Base-by-base conservation (phyloP, 2,888 invertebrate species). In the Argyresthia albistria region DNA sequence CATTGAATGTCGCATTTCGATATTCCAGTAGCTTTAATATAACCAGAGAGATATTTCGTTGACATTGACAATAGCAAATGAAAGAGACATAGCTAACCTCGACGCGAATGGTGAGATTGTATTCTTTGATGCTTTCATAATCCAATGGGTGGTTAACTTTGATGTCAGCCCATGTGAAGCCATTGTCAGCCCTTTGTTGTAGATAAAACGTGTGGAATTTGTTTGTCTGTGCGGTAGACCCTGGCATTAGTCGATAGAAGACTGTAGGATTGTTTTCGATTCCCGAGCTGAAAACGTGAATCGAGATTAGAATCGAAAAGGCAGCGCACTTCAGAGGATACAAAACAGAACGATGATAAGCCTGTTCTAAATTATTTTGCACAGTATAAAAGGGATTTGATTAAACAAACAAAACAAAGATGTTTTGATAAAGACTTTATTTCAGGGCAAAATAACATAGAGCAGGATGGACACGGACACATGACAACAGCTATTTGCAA, bases 221-320 rank as follows among this genome's bases (percentile, higher is more conserved):
- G 89, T 97, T 97, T 64, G 97, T 97, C 86, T 97, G 97, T 8
- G 97, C 96, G 54, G 97, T 97, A 39, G 97, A 97, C 59, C 97
- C 97, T 59, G 96, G 96, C 94, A 97, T 97, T 74, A 97, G 88
- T 57, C 95, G 94, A 88, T 97, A 97, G 90, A 96, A 97, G 65
- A 97, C 97, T 65, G 96, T 96, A 55, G 97, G 97, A 86, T 97
- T 97, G 84, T 96, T 96, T 79, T 97, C 96, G 81, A 97, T 97
- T 63, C 97, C 97, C 76, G 97, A 97, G 90, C 97, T 97, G 91
- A 79, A 83, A 86, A 74, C 57, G 70, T 55, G 66, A 69, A 14
- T 35, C 9, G 12, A 39, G 50, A 50, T 50, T 50, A 50, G 50
- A 6, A 43, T 39, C 39, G 9, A 25, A 25, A 25, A 25, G 25